Base-by-base conservation (phyloP, 2,113 vertebrate species). In the Istiophorus platypterus region DNA sequence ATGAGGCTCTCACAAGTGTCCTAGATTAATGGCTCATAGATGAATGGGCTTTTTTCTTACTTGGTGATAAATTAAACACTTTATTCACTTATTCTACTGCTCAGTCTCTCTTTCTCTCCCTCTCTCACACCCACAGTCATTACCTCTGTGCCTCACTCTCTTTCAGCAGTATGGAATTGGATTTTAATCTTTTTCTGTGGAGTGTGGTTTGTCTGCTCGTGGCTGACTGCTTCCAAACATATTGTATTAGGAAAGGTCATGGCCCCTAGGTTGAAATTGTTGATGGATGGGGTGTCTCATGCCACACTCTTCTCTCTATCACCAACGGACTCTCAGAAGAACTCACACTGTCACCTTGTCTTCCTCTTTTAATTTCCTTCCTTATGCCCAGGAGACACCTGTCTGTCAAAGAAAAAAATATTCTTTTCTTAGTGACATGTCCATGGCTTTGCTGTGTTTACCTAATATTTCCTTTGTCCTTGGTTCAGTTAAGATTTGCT, bases 1-100 rank as follows among this genome's bases (percentile, higher is more conserved):
- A 58, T 34, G 39, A 71, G 74, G 77, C 70, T 80, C 72, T 86
- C 80, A 84, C 72, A 80, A 92, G 84, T 88, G 90, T 91, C 89
- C 71, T 47, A 88, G 91, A 93, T 90, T 84, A 92, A 87, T 92
- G 89, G 87, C 84, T 93, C 89, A 87, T 72, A 82, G 84, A 90
- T 85, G 76, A 90, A 91, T 87, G 63, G 61, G 51, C 37, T 71
- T 81, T 79, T 20, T 18, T 27, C 57, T 52, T 72, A 75, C 73
- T 76, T 45, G 17, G 62, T 89, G 83, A 91, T 77, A 87, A 87
- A 92, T 91, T 73, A 91, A 86, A 90, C 75, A 78, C 76, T 87
- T 81, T 75, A 81, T 84, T 85, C 71, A 76, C 61, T 66, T 79
- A 70, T 65, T 84, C 71, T 56, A 12, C 45, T 3, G 14, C 54